These are phyloP conservation scores for Heliothis subflexa DNA, from an alignment of 1,140 invertebrate species.

Conservation along the genomic window DNA sequence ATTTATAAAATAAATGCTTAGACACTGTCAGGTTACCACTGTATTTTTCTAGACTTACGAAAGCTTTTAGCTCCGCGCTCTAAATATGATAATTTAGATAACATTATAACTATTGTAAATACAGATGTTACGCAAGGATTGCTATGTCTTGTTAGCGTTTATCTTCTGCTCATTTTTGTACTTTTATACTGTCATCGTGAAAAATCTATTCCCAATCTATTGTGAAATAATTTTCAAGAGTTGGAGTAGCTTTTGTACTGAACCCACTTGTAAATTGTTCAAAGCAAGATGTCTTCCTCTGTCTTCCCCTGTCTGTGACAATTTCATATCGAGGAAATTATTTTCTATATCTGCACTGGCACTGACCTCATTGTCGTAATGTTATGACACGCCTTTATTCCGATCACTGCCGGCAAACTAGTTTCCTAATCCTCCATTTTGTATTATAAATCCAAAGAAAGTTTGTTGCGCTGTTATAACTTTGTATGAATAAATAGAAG, in stretches of 20 bases:
- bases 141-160: constrained; percentile 60
- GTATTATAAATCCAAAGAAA: constrained; percentile 22
- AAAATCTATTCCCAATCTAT: constrained; percentile 36
- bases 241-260: constrained; percentile 40
- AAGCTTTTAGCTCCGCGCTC: constrained; percentile 72
- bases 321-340: constrained; percentile 61
- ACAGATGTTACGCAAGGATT: constrained; percentile 68
- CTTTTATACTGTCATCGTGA: constrained; percentile 76
- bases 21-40: constrained; percentile 80
- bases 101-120: constrained; percentile 64
- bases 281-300: constrained; percentile 76
- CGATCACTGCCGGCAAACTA: constrained; percentile 41
- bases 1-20: constrained; percentile 82
- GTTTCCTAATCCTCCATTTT: constrained; percentile 22
- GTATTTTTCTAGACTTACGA: constrained; percentile 82
- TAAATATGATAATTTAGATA: constrained; percentile 55
- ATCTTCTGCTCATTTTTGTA: constrained; percentile 80
- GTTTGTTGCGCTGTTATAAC: constrained; percentile 33
- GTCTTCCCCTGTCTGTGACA: constrained; percentile 69
- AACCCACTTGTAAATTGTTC: constrained; percentile 53
- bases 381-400: constrained; percentile 43
- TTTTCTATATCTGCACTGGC: constrained; percentile 56
- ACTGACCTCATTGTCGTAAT: constrained; percentile 54
- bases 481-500: constrained; percentile 12
- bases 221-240: constrained; percentile 25